Evolutionary conservation across 2,888 invertebrate genomes (phyloP), one percentile per base, ranked within the genome.

Genomic region (Lathronympha strigana): DNA sequence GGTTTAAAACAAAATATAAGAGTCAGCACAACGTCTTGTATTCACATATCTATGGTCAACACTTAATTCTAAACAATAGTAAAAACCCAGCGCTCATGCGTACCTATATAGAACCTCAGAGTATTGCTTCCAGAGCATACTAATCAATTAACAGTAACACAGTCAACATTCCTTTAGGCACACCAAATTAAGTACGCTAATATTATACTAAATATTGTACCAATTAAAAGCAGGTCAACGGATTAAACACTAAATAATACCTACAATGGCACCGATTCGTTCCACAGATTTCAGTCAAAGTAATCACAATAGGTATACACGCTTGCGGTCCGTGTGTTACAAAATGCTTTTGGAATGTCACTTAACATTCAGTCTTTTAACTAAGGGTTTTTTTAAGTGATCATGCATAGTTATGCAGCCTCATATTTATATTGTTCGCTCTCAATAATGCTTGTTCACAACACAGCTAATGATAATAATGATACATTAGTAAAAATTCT

Each of bases 201-300:
- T 31, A 77, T 83, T 83, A 82, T 83, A 84, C 78, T 81, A 78
- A 68, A 60, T 68, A 74, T 76, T 77, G 77, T 76, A 77, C 71
- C 68, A 70, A 31, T 40, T 33, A 50, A 49, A 36, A 43, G 45
- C 31, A 49, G 54, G 40, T 50, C 50, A 61, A 25, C 53, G 15
- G 38, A 21, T 63, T 66, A 58, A 61, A 67, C 40, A 67, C 50
- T 62, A 67, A 53, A 67, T 60, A 63, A 50, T 67, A 68, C 67
- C 67, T 73, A 73, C 72, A 76, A 82, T 83, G 83, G 82, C 82
- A 81, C 66, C n/a, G 19, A 21, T 2, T 47, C 6, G 47, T 47
- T 23, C n/a, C n/a, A 23, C 13, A 47, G 11, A 6, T 25, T 49
- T 53, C 63, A 63, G 40, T 63, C 57, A 49, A 53, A 28, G 11